A percentile compares a stretch with the other conserved stretches of the same genome.
Conservation (phyloP, 2,797 vertebrate species). For the Scomberomorus guttatus region DNA sequence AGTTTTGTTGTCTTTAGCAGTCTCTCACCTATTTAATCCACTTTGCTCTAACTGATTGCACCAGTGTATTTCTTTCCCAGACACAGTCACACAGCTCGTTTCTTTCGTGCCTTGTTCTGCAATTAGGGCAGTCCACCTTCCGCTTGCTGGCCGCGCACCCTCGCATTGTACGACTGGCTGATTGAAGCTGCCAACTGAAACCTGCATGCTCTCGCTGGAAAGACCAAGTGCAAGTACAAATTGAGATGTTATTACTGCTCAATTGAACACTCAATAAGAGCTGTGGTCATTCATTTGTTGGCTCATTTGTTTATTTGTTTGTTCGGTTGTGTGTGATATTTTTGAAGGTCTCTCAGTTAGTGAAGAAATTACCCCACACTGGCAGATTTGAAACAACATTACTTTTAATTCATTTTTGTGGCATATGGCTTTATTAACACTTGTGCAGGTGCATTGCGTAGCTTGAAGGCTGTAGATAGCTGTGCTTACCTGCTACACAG, state of each 20-base stretch:
- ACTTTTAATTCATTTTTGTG: constrained; percentile 30
- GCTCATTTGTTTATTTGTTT: constrained; percentile 52
- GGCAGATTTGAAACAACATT: constrained; percentile 27
- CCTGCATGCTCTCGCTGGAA: constrained; percentile 21
- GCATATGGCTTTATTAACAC: constrained; percentile 5
- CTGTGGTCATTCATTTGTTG: constrained; percentile 60
- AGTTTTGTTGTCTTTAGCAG: constrained; percentile 18
- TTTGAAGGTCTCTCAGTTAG: constrained; percentile 39
- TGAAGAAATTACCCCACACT: constrained; percentile 24
- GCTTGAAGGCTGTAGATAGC: neutral
- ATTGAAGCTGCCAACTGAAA: constrained; percentile 60
- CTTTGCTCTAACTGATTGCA: constrained; percentile 12
- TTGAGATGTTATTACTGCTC: constrained; percentile 60
- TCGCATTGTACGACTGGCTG: constrained; percentile 18
- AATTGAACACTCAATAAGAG: constrained; percentile 55
- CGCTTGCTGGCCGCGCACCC: neutral
- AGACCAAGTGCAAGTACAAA: constrained; percentile 45
- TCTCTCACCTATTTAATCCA: constrained; percentile 38
- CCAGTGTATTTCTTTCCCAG: constrained; percentile 10
- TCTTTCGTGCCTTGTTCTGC: constrained; percentile 29
- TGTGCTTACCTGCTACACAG: neutral
- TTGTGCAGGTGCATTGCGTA: neutral
- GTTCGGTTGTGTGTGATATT: constrained; percentile 38
- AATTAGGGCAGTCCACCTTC: constrained; percentile 41
- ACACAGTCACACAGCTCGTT: constrained; percentile 25